A percentile compares a stretch with the other conserved stretches of the same genome.
Conservation (phyloP, 1,140 invertebrate species). For the Cataglyphis hispanica region DNA sequence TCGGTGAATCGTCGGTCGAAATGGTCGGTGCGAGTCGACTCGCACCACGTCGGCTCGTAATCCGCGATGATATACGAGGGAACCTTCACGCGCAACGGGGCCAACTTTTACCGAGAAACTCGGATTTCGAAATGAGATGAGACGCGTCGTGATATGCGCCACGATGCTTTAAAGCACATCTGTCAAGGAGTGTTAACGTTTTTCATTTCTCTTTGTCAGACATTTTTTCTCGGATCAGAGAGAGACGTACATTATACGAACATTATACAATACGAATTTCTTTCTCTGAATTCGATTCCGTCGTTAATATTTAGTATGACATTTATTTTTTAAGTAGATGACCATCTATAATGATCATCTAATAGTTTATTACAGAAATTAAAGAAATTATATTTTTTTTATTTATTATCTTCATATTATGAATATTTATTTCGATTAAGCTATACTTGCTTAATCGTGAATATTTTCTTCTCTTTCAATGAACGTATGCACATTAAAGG, state of each 20-base stretch:
- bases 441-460: background rate
- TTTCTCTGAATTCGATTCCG: constrained; percentile 2
- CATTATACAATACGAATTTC: background rate
- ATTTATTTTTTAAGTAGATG: no score
- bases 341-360: no score
- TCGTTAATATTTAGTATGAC: background rate
- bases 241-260: background rate
- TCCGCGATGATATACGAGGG: constrained; percentile 65
- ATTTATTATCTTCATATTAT: background rate
- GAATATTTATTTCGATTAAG: constrained; percentile 16
- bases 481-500: background rate
- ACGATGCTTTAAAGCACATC: constrained; percentile 2
- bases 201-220: constrained; percentile 55
- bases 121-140: constrained; percentile 61
- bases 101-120: constrained; percentile 72
- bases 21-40: constrained; percentile 43
- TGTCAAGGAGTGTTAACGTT: background rate
- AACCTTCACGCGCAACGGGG: constrained; percentile 59
- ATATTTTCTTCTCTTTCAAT: background rate
- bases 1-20: constrained; percentile 47
- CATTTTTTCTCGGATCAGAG: background rate
- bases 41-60: constrained; percentile 56
- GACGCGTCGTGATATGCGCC: constrained; percentile 30
- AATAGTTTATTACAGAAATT: background rate
- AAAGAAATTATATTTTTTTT: constrained; percentile 16